A percentile compares a stretch with the other conserved stretches of the same genome.
Evolutionary conservation across 2,797 vertebrate genomes (phyloP).

Genomic region (Arnoldichthys spilopterus): DNA sequence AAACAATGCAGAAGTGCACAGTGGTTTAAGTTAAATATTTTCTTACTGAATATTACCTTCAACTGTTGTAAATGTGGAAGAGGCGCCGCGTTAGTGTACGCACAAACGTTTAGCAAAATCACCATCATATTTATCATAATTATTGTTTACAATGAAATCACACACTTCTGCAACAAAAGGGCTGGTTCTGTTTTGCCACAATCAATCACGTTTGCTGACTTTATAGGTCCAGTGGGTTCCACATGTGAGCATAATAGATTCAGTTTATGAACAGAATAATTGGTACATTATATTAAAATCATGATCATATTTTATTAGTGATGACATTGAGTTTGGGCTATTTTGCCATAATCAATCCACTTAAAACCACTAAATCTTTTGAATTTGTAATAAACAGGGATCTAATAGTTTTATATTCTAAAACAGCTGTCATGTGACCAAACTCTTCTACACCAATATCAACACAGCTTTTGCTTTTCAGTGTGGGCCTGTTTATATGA

Average conservation of each 20-base stretch:
- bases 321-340: background rate
- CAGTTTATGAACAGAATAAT: background rate
- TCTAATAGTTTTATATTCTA: background rate
- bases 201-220: background rate
- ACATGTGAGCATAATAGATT: background rate
- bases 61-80: background rate
- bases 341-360: background rate
- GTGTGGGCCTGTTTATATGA: conserved; percentile 24
- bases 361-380: background rate
- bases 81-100: background rate
- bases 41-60: background rate
- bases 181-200: background rate
- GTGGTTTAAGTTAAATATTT: background rate
- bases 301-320: background rate
- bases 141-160: background rate
- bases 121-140: background rate
- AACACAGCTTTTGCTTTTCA: background rate
- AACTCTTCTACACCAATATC: background rate
- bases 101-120: background rate
- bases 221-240: background rate
- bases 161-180: background rate
- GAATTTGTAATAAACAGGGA: background rate
- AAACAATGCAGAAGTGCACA: background rate
- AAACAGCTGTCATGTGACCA: background rate
- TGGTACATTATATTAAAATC: background rate